phyloP scores from a whole-genome alignment of 2,113 vertebrate genomes.

The Xenus cinereus region DNA sequence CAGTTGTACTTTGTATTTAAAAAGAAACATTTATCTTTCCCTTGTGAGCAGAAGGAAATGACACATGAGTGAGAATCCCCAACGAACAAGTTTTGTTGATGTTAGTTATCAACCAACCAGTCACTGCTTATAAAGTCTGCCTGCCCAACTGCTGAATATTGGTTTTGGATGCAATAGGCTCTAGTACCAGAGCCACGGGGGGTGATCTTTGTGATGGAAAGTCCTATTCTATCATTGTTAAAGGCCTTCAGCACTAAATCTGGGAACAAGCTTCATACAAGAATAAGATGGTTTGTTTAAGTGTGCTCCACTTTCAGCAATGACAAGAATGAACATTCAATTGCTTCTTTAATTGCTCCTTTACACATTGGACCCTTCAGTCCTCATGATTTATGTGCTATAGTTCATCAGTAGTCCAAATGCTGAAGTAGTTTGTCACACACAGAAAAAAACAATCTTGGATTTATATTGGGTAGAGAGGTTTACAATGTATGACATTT shows the following conservation, averaged over 20 bases:
- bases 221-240: background rate
- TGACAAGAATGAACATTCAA: background rate
- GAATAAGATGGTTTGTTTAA: background rate
- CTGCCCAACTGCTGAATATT: background rate
- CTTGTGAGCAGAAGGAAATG: background rate
- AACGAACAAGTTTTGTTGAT: background rate
- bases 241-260: background rate
- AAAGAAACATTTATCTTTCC: background rate
- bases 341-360: background rate
- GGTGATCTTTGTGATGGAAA: background rate
- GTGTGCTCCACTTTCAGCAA: background rate
- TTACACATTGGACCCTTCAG: background rate
- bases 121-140: background rate
- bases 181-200: background rate
- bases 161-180: background rate
- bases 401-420: background rate
- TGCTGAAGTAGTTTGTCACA: background rate
- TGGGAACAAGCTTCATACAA: background rate
- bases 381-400: background rate
- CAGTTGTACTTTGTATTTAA: too few species aligned
- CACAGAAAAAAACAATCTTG: background rate
- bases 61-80: background rate
- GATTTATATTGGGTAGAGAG: background rate
- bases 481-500: background rate
- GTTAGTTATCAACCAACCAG: background rate